phyloP scores from a whole-genome alignment of 2,888 invertebrate species.

The Lochmaea capreae region DNA sequence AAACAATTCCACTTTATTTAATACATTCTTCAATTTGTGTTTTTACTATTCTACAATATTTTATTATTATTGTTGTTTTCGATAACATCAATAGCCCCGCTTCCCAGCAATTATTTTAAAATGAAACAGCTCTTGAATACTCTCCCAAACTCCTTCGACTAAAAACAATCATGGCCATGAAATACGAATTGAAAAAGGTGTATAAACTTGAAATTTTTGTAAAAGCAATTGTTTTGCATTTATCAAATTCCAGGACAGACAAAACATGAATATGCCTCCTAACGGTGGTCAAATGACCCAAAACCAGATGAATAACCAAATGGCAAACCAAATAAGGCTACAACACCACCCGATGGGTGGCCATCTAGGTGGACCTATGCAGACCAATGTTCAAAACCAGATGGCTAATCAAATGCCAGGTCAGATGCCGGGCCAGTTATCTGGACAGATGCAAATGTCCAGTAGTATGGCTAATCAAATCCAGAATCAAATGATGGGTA shows the following conservation, averaged over 20 bases:
- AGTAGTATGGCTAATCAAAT: constrained; percentile 55
- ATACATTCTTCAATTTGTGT: too few species aligned
- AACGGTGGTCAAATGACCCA: constrained; percentile 65
- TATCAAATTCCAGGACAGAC: constrained; percentile 50
- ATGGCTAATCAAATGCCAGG: constrained; percentile 52
- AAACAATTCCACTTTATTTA: too few species aligned
- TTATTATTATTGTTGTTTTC: too few species aligned
- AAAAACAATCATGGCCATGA: too few species aligned
- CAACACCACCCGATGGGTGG: constrained; percentile 64
- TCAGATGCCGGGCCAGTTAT: constrained; percentile 53
- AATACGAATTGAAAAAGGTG: too few species aligned
- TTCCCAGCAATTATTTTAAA: too few species aligned
- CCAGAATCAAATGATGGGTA: constrained; percentile 55
- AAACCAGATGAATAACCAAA: constrained; percentile 60
- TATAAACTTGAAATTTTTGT: too few species aligned
- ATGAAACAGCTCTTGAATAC: too few species aligned
- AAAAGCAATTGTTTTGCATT: background rate
- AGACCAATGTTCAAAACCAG: constrained; percentile 56
- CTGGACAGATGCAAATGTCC: constrained; percentile 60
- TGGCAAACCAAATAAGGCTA: constrained; percentile 64
- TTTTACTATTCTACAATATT: too few species aligned
- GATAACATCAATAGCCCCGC: too few species aligned
- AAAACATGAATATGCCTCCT: constrained; percentile 63
- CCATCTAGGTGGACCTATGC: constrained; percentile 60
- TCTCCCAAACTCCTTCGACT: too few species aligned